Evolutionary conservation across 2,797 vertebrate species (phyloP), one percentile per base, ranked within the genome.

Genomic region (Eremophila alpestris): DNA sequence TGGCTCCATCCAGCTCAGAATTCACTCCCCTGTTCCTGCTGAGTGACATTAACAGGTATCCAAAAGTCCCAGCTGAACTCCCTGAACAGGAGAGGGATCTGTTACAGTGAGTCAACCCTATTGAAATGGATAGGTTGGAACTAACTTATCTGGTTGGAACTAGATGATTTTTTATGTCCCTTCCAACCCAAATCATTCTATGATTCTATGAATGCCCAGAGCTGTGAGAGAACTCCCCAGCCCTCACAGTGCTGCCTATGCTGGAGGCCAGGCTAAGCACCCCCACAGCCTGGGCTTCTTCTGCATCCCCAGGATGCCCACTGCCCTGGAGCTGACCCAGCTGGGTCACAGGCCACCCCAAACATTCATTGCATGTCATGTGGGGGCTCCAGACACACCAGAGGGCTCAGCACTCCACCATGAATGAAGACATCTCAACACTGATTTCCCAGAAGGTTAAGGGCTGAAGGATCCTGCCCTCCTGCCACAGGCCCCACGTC

Each of bases 401-500:
- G 60, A 65, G 32, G 12, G 16, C 40, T 59, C 85, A 87, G 24
- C 7, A 22, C 26, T 51, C 41, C 43, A 15, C 32, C 24, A 54
- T 52, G 19, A 32, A n/a, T n/a, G 73, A 69, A 76, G 13, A 14
- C 34, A 20, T 13, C 22, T 74, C 48, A 71, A 1, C 51, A 30
- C 9, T 34, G 17, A 48, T 24, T 69, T 75, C 59, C 55, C 51
- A 41, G 36, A 52, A 48, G 15, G 19, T 40, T 59, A 41, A 68
- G 79, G n/a, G 49, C 40, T 56, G 52, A 46, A 68, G 76, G 43
- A 45, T 36, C 43, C 29, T 60, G 22, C 46, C 52, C n/a, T 67
- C 23, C 78, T 46, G 30, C 26, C 34, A 23, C 0, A 0, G 8
- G 16, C 17, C 12, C 68, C 30, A 1, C 4, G 26, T 38, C 51